Evolutionary conservation across 2,888 invertebrate species (phyloP), one percentile per base, ranked within the genome.

Genomic region (Amorpha juglandis): DNA sequence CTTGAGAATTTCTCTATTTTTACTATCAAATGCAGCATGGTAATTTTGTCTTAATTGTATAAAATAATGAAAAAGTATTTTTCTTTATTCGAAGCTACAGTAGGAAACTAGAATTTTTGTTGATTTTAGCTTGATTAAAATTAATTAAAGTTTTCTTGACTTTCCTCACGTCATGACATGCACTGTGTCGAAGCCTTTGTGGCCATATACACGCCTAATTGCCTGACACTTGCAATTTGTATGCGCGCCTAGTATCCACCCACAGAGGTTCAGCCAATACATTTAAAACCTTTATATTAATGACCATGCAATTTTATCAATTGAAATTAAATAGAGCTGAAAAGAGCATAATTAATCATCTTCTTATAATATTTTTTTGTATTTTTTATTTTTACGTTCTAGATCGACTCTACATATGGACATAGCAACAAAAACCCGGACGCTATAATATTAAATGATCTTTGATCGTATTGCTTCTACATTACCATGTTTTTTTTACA

Each of bases 221-320:
- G 78, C 76, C 74, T 72, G 64, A 74, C 75, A 72, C 71, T 77
- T 74, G 77, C 77, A 79, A 81, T 81, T 82, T 78, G 83, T 80
- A 74, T 73, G 74, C 69, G 67, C 69, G 69, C 72, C 69, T 47
- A 58, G 48, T 67, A 42, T 64, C 52, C 19, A 52, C 53, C 53
- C 53, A 33, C 38, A 45, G 45, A 53, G 53, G 45, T 53, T 45
- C 50, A 47, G 38, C 58, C 58, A 58, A 58, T 58, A 58, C 38
- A 42, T 42, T 58, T 38, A 38, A 58, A 35, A 58, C 42, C 42
- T 38, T 58, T 58, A 53, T 53, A 42, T 58, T 58, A 58, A 63
- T 63, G 45, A 63, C n/a, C 48, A 12, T 8, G 62, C 38, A 12
- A 53, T 45, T n/a, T 47, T 21, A 45, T 42, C 27, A 33, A 55